Evolutionary conservation across 1,140 invertebrate species (phyloP), one percentile per base, ranked within the genome.

Genomic region (Brachionus calyciflorus): DNA sequence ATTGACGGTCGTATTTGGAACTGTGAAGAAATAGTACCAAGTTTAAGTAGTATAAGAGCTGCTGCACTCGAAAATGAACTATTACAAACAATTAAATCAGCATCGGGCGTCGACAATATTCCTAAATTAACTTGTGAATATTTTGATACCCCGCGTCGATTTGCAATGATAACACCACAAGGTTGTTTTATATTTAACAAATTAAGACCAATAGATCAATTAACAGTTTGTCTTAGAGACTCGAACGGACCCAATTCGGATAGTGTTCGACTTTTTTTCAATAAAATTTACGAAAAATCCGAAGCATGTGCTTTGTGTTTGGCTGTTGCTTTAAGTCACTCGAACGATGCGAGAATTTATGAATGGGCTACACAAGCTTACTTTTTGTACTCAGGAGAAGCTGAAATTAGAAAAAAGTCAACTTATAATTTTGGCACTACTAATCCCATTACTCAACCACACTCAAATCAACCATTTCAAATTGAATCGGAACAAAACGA

Each of bases 291-390:
- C 80, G 83, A 83, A 63, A 88, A 90, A 37, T 90, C 92, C 53
- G 92, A 96, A 85, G 93, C 93, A 0, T 95, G 93, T 85, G 91
- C 92, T 0, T 93, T 91, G 5, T 91, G 91, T 76, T 85, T 96
- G 2, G 90, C 94, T 78, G 82, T 97, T 53, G 93, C 93, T 21
- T 14, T 78, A 24, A 24, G 5, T 10, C 17, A 65, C 57, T 41
- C 60, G n/a, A 26, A 28, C 1, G 46, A 77, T 17, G 68, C 78
- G 4, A 79, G 89, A 87, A 82, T 90, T 0, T 88, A 89, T 46
- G 91, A 96, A 80, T 92, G 91, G 90, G 94, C 94, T 3, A 91
- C 91, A 1, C 89, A 92, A 81, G 93, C 94, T 0, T 95, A 96
- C 82, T 93, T 96, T 81, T 84, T 93, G 75, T 95, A 94, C 83